Evolutionary conservation across 2,888 invertebrate species (phyloP), one percentile per base, ranked within the genome.

Genomic region (Cephonodes hylas): DNA sequence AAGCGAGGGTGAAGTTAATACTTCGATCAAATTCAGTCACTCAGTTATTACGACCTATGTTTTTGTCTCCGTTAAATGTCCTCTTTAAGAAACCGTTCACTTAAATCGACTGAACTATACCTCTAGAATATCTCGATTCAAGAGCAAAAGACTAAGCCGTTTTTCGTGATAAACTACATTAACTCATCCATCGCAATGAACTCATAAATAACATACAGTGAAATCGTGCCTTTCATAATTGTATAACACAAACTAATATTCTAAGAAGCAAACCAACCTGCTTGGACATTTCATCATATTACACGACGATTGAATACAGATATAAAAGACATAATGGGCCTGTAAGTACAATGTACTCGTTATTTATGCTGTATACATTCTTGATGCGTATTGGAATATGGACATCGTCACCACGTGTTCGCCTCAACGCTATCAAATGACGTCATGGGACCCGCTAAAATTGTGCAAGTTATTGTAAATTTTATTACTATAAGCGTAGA

Each of bases 371-470:
- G 72, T 78, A 74, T 71, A 61, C 71, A 68, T 66, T 66, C 18
- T 72, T 74, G 71, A 74, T 74, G 42, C 53, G 48, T 68, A 68
- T 64, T 61, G 60, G 60, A 48, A 61, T 62, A 65, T 65, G 60
- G 58, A 61, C 63, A 66, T 65, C 71, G 69, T 48, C 64, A 70
- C 72, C 82, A 81, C 82, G 80, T 80, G 79, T 71, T 67, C 48
- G 61, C 61, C 62, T 65, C 61, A 64, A 62, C 58, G 61, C 62
- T 76, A 64, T 66, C 25, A 25, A 42, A 53, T 60, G 38, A 60
- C 60, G 53, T 60, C 46, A 60, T 48, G 10, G 0, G 67, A 63
- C 62, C 44, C 57, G 60, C 63, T 63, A 65, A 68, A 59, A 66
- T 60, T 64, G 59, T 34, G 56, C 63, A 63, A 64, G 61, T 60